A percentile compares a stretch with the other conserved stretches of the same genome.
Evolutionary conservation across 2,888 invertebrate species (phyloP).

Genomic region (Zygogramma bicolorata): DNA sequence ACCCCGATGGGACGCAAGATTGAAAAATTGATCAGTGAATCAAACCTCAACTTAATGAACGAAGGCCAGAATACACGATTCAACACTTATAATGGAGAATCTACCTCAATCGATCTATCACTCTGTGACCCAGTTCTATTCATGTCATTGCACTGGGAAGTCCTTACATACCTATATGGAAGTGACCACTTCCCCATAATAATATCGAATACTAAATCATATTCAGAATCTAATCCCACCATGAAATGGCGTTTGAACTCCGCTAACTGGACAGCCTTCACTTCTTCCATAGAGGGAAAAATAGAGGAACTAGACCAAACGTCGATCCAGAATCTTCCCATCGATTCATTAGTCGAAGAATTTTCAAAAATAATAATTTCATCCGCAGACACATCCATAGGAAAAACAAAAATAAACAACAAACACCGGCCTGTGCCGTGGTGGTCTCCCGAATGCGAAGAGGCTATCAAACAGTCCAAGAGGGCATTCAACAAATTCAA

Average conservation of each 20-base stretch:
- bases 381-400: background rate
- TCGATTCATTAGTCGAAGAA: background rate
- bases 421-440: background rate
- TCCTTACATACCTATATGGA: background rate
- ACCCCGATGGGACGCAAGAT: slow-evolving; percentile 8
- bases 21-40: background rate
- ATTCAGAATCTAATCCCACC: background rate
- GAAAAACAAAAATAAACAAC: background rate
- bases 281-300: too few species aligned
- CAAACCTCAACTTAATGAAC: slow-evolving; percentile 1
- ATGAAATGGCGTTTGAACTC: background rate
- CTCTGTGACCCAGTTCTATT: background rate
- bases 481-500: too few species aligned
- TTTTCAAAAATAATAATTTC: background rate
- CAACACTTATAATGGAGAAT: background rate
- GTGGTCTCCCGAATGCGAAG: slow-evolving; percentile 9
- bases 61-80: slow-evolving; percentile 1
- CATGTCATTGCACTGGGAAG: too few species aligned
- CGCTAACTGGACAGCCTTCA: background rate
- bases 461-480: background rate
- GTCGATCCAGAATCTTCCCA: background rate
- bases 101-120: background rate
- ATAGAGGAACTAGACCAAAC: background rate
- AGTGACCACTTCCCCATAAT: slow-evolving; percentile 8
- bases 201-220: background rate